Conservation (phyloP, 2,113 vertebrate species). For the Aegotheles bennettii region DNA sequence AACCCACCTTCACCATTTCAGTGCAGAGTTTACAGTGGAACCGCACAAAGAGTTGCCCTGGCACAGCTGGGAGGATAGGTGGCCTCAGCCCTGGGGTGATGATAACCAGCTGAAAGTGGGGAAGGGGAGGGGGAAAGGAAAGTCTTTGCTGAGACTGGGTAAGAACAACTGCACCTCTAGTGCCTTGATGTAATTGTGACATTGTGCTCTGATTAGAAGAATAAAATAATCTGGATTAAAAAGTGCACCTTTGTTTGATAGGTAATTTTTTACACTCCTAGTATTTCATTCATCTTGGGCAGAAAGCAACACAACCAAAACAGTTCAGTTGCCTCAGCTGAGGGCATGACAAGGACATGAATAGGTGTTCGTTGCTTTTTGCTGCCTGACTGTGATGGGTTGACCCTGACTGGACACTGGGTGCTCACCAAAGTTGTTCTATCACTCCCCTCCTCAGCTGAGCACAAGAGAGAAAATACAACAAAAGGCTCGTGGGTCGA, state of each 20-base stretch:
- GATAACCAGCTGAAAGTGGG: not conserved
- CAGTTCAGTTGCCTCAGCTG: not conserved
- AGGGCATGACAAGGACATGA: not conserved
- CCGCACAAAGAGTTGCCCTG: not conserved
- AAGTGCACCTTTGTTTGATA: not conserved
- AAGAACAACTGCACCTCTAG: not conserved
- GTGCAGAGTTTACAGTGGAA: not conserved
- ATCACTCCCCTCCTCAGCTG: too few species aligned
- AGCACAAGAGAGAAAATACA: too few species aligned
- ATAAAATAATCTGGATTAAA: not conserved
- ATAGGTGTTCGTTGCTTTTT: not conserved
- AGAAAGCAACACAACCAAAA: not conserved
- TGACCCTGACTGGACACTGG: too few species aligned
- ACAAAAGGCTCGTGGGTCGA: too few species aligned
- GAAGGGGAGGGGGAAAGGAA: not conserved
- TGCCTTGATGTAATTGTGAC: not conserved
- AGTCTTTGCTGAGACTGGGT: not conserved
- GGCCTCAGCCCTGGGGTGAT: rapidly evolving
- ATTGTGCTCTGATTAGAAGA: not conserved
- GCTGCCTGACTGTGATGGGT: not conserved
- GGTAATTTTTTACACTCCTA: not conserved
- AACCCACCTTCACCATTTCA: not conserved
- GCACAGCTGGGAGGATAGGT: not conserved
- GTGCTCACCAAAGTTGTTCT: too few species aligned
- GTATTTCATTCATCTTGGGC: not conserved